Evolutionary conservation across 2,797 vertebrate species (phyloP), one percentile per base, ranked within the genome.

Genomic region (Acestrorhynchus altus): DNA sequence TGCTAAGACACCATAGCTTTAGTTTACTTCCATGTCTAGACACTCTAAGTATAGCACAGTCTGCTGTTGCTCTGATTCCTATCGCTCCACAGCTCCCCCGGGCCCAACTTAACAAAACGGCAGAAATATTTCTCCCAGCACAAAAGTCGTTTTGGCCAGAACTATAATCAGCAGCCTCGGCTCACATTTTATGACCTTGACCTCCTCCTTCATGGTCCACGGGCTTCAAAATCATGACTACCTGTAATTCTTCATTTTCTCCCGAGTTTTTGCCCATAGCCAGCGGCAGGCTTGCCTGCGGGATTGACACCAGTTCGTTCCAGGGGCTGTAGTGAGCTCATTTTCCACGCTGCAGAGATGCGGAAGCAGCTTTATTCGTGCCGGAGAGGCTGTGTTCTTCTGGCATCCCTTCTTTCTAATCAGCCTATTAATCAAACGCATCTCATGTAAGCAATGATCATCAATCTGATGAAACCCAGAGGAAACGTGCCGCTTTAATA

Each of bases 361-460:
- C 52, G 60, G 67, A 77, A 75, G 66, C 61, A 67, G 75, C 82
- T 85, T 78, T 74, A 83, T 82, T 78, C 80, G 70, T 24, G 49
- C 80, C 31, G 52, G 76, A 61, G 51, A 22, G 28, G 71, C 56
- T 59, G 65, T 52, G 40, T 79, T 80, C 66, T n/a, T 61, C 72
- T 81, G 80, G 82, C 80, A 80, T 78, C 72, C 66, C 52, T 83
- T 76, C 52, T 79, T 77, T 82, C 77, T 83, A 83, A 85, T 85
- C 84, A 78, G 72, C 46, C 56, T 73, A 82, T 85, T 80, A 83
- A 85, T 85, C 82, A 85, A 82, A 78, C 22, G 40, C 77, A 78
- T 83, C 80, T 74, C 80, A 60, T 78, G 83, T 82, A 74, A 80
- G 78, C 71, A 67, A 73, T 54, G 72, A 80, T 80, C 83, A 82